phyloP scores from a whole-genome alignment of 1,140 invertebrate species.

The Zaprionus gabonicus region DNA sequence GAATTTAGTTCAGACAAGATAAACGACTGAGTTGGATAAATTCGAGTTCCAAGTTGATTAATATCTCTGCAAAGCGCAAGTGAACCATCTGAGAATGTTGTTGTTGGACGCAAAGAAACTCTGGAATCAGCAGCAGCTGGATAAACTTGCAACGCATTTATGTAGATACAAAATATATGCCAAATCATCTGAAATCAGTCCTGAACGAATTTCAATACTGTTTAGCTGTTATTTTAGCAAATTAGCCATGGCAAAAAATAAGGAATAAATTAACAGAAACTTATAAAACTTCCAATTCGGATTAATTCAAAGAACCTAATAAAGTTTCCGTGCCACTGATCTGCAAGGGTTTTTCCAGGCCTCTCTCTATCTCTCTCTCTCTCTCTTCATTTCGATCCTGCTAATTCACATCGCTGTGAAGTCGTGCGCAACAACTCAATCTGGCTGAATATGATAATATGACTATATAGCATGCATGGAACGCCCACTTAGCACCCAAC shows the following conservation, averaged over 20 bases:
- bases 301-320: not conserved
- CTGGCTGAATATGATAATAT: slow-evolving; percentile 42
- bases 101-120: not conserved
- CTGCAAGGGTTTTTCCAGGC: not conserved
- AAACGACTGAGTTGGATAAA: slow-evolving; percentile 27
- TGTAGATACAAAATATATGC: not conserved
- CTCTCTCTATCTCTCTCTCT: not conserved
- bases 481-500: slow-evolving; percentile 24
- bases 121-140: not conserved
- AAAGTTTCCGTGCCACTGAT: not conserved
- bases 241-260: too few relatives aligned
- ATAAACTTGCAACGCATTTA: not conserved
- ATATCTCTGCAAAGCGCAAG: slow-evolving; percentile 17
- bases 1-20: slow-evolving; percentile 35
- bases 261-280: not conserved
- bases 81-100: slow-evolving; percentile 14
- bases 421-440: slow-evolving; percentile 44
- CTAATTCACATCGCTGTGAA: not conserved
- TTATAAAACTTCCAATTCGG: too few relatives aligned
- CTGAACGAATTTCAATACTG: not conserved
- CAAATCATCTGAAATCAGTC: not conserved
- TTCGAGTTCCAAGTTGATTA: slow-evolving; percentile 26
- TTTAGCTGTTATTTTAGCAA: not conserved
- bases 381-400: not conserved
- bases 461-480: slow-evolving; percentile 8